A percentile compares a stretch with the other conserved stretches of the same genome.
Conservation (phyloP, 1,140 invertebrate genomes). For the Halesus radiatus region DNA sequence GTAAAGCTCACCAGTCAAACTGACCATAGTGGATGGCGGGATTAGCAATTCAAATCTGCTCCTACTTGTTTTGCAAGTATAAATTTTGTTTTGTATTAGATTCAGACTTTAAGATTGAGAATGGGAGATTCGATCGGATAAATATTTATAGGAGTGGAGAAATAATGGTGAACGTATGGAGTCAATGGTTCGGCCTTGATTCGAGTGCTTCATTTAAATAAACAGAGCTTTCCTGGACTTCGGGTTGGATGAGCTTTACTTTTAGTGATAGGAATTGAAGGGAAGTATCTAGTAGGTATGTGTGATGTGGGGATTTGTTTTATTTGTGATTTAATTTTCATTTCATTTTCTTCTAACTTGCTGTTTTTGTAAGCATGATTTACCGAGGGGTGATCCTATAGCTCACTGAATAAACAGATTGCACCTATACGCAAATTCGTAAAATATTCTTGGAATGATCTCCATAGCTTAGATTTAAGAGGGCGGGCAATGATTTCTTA, state of each 20-base stretch:
- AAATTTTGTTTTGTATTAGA: slow-evolving; percentile 43
- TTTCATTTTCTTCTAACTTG: no score
- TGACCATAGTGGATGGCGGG: slow-evolving; percentile 11
- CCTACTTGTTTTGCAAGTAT: slow-evolving; percentile 35
- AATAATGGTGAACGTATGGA: slow-evolving; percentile 27
- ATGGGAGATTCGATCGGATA: slow-evolving; percentile 24
- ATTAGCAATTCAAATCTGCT: slow-evolving; percentile 36
- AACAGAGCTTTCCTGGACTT: slow-evolving; percentile 1
- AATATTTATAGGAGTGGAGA: slow-evolving; percentile 30
- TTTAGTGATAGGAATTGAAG: background rate
- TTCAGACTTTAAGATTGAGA: background rate
- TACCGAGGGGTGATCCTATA: no score
- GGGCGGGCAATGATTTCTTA: no score
- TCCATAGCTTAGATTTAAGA: no score
- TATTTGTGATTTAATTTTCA: background rate
- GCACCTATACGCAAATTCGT: no score
- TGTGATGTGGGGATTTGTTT: background rate
- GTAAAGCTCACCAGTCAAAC: slow-evolving; percentile 10
- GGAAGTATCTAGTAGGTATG: background rate
- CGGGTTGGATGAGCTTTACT: background rate
- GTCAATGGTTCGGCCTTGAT: slow-evolving; percentile 21
- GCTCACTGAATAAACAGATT: no score
- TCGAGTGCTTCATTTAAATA: slow-evolving; percentile 31
- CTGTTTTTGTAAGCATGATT: no score
- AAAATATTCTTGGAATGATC: no score